Conservation (phyloP, 2,113 vertebrate genomes). For the Nannospalax galili region DNA sequence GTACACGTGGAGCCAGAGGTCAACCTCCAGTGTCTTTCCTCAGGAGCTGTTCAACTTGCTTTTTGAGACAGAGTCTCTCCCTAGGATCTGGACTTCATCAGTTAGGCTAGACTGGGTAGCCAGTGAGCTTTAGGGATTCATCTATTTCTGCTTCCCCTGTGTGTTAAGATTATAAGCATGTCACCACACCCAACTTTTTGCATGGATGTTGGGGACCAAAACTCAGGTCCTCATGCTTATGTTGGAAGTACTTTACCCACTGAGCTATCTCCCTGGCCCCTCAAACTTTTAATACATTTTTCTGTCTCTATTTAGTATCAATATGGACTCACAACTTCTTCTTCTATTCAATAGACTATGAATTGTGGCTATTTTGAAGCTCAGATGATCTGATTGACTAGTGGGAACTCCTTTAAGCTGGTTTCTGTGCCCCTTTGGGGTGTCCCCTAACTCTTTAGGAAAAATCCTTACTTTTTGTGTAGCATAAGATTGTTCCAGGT, state of each 20-base stretch:
- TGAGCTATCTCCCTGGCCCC: not conserved
- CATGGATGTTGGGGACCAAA: not conserved
- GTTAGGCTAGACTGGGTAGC: not conserved
- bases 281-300: not conserved
- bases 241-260: not conserved
- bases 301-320: not conserved
- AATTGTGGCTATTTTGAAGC: conserved; percentile 21
- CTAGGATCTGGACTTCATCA: not conserved
- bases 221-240: not conserved
- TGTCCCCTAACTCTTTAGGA: not conserved
- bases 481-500: not conserved
- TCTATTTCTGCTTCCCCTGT: not conserved
- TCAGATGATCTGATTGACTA: not conserved
- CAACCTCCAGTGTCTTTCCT: not conserved
- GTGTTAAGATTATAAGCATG: no score
- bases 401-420: not conserved
- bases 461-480: not conserved
- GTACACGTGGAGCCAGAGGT: not conserved
- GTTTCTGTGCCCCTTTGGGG: not conserved
- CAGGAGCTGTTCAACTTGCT: not conserved
- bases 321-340: not conserved
- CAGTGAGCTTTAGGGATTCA: not conserved
- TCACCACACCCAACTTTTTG: no score
- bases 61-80: not conserved
- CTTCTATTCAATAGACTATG: not conserved